Base-by-base conservation (phyloP, 2,888 invertebrate species). In the Eupithecia centaureata region DNA sequence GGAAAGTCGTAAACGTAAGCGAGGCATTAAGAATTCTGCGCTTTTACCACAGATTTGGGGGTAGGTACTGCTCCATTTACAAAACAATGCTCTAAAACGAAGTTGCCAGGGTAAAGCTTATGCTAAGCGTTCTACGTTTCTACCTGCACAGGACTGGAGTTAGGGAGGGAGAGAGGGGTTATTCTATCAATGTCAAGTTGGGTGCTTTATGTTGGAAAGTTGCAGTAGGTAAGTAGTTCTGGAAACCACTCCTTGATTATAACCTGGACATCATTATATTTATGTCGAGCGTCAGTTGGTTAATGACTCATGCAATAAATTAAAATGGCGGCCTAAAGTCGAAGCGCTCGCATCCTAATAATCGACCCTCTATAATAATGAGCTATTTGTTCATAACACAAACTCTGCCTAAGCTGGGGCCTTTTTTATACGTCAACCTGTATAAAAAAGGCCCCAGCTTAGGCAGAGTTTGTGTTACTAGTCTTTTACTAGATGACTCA, bases 81-180 rank as follows among this genome's bases (percentile, higher is more conserved):
- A 66, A 70, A 70, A 70, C 70, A 63, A 70, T 66, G 70, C 61
- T 70, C 70, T 63, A 63, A 66, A 70, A 67, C 66, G 57, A 67
- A 61, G 65, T 69, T 66, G 63, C 56, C 56, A 61, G 63, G 59
- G 62, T 65, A 63, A 58, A 67, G 70, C 70, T 66, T 70, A 70
- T 70, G 66, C 61, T 67, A 63, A 70, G 66, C 70, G 63, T 35
- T 61, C 66, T 61, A n/a, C 63, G 66, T 64, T 63, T 18, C 60
- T 70, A 58, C 63, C 63, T 70, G 42, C 10, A 1, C 70, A 70
- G 70, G 33, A 58, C 13, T 28, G 52, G 33, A 70, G 28, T 27
- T 2, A 51, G 57, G 12, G 12, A 56, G 22, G 15, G 30, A 32
- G 56, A 18, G 12, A 32, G 32, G 56, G 32, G 28, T 18, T 13